Evolutionary conservation across 2,888 invertebrate species (phyloP), one percentile per base, ranked within the genome.

Genomic region (Drosophila putrida): DNA sequence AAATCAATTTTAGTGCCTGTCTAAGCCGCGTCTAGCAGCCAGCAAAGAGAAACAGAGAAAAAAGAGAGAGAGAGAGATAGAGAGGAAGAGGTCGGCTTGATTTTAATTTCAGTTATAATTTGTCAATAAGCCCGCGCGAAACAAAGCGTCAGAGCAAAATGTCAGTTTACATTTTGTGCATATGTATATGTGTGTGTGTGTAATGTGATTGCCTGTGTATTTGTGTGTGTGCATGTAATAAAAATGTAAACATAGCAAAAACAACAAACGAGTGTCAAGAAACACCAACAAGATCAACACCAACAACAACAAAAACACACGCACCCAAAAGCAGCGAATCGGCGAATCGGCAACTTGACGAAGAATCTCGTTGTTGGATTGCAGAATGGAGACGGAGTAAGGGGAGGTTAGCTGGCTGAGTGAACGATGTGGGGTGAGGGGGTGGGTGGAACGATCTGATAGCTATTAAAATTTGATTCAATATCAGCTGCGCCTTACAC

Each of bases 51-150:
- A 39, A 6, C 25, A 11, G 46, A 25, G 39, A 25, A 38, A 25
- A 39, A 25, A 8, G 13, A 44, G 39, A 50, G 13, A 50, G 27
- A 33, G 27, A 31, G 47, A 53, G 33, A 38, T 36, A 20, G 27
- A 36, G 54, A 51, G 43, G 28, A 11, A 38, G 31, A 20, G 43
- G 36, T 58, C 54, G 43, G 53, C 57, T 74, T 58, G 28, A 57
- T 46, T 50, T 47, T 53, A 66, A 20, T 36, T 66, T 70, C 58
- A 33, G 63, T 67, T 68, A 50, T 77, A 79, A 77, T 85, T 88
- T 83, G 83, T 75, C 81, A 86, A 86, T 86, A 75, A 80, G 75
- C 87, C 88, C 83, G 83, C 83, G 88, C 84, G 88, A 83, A 86
- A 88, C 87, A 83, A 83, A 78, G 87, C 81, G 71, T 75, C 88